Percentiles rank a stretch among this genome's conserved stretches.
Evolutionary conservation across 1,140 invertebrate genomes (phyloP).

Genomic region (Xylocopa sonorina): DNA sequence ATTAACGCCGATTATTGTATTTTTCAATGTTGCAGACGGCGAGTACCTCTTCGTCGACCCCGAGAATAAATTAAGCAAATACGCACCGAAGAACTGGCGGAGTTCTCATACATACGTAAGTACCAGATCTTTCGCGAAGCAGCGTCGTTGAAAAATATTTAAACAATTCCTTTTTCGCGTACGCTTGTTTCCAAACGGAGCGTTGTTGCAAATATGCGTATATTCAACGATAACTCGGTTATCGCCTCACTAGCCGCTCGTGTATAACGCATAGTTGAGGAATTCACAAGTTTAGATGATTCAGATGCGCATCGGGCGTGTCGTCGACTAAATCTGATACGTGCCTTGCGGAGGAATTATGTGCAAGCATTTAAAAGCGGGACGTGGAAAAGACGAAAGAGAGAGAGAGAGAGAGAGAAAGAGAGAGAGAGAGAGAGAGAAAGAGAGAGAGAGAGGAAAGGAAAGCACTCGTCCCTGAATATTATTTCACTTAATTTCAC

Average conservation of each 20-base stretch:
- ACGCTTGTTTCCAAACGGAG: too few species aligned
- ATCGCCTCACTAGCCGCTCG: not conserved
- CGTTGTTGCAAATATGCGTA: too few species aligned
- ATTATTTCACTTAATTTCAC: not conserved
- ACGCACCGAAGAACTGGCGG: conserved; percentile 97
- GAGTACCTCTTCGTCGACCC: conserved; percentile 97
- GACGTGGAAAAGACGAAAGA: not conserved
- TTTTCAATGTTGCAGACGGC: conserved; percentile 88
- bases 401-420: too few species aligned
- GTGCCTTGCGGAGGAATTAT: not conserved
- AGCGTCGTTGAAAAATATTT: not conserved
- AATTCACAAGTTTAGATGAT: conserved; percentile 33
- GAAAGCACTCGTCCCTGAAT: not conserved
- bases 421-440: too few species aligned
- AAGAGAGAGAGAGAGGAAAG: too few species aligned
- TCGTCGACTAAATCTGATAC: conserved; percentile 32
- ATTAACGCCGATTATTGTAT: not conserved
- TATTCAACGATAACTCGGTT: conserved; percentile 11
- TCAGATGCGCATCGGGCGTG: conserved; percentile 8
- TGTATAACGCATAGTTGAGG: conserved; percentile 6
- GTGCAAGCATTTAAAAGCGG: not conserved
- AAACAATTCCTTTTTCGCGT: not conserved
- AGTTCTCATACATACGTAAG: conserved; percentile 95
- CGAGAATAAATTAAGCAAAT: conserved; percentile 97
- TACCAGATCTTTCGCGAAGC: conserved; percentile 53